Base-by-base conservation (phyloP, 2,797 vertebrate genomes). In the Propithecus deckenii region DNA sequence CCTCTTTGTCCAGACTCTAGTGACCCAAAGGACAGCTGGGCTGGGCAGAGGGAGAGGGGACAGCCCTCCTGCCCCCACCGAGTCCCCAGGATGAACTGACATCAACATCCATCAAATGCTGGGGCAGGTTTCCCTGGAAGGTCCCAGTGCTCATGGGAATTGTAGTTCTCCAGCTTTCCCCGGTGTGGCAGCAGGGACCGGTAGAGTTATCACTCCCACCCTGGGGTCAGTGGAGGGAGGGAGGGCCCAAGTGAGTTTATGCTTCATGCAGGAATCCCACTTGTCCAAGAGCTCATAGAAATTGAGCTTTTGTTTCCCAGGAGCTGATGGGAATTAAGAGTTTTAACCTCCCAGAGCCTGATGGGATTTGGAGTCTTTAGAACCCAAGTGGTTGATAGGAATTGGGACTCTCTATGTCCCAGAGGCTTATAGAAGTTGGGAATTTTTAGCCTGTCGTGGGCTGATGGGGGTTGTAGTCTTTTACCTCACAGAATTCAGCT, bases 1-100 rank as follows among this genome's bases (percentile, higher is more conserved):
- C 48, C 74, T 96, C 93, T 97, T 97, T 97, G 96, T 98, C 67
- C 88, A 71, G 46, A 78, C 72, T 81, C 89, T 91, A 52, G 50
- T 76, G 94, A 89, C 96, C 88, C 93, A 91, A 78, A 87, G 91
- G 95, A 75, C 96, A 97, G 91, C 89, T 96, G 95, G 94, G 32
- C 65, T 85, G 84, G 71, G 88, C 87, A 76, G 48, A 7, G 10
- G 72, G 46, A 89, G 71, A 92, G 23, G 18, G 81, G n/a, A 91
- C 74, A 81, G 30, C 80, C 74, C 57, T 86, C 50, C 43, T 75
- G 22, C 38, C 52, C 52, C 69, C 38, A 15, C 32, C 63, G 38
- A 69, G 55, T 30, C 3, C 79, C 41, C 65, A 15, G 75, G 52
- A 76, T 67, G 35, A 74, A 72, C 71, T 41, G 35, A 71, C n/a